Evolutionary conservation across 2,113 vertebrate species (phyloP), one percentile per base, ranked within the genome.

Genomic region (Notiomystis cincta): DNA sequence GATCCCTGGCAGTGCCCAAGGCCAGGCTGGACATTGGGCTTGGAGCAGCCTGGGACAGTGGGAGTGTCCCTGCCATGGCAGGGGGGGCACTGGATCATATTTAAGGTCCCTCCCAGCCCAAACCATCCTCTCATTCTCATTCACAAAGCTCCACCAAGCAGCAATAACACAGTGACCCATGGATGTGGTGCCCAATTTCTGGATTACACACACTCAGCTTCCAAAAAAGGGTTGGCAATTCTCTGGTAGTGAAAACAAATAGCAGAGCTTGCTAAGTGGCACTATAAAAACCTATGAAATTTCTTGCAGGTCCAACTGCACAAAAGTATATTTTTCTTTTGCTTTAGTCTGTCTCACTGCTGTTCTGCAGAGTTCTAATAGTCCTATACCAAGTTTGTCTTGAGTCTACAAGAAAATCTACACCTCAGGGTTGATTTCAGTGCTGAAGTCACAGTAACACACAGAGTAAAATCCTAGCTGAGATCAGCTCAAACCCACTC

Each of bases 11-110:
- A 54, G 24, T 47, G 30, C 0, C 13, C n/a, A 13, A 61, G n/a
- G 56, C 56, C 38, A 21, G 73, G 28, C 0, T 60, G 37, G 62
- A 35, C 51, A 44, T 0, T 8, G 12, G 27, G 37, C 9, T 77
- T 22, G 45, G 54, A 70, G 47, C 27, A 45, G 6, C 33, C 45
- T 54, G 48, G 30, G 24, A 13, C 2, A 11, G 19, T 9, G 40
- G 24, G 1, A 70, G 13, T 30, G 65, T 47, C 30, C 56, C 56
- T 79, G 84, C 8, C 13, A 21, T n/a, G 48, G 24, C 38, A 20
- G 4, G 8, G 18, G 4, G 47, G 37, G 13, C 0, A 57, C 7
- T 14, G 24, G 15, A 2, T 51, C 25, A 0, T 5, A 1, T 70
- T 48, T 25, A 10, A 18, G 24, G 5, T 40, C 42, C 5, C 11